Percentiles rank a stretch among this genome's conserved stretches.
Evolutionary conservation across 2,797 vertebrate species (phyloP).

Genomic region (Ispidina lecontei): DNA sequence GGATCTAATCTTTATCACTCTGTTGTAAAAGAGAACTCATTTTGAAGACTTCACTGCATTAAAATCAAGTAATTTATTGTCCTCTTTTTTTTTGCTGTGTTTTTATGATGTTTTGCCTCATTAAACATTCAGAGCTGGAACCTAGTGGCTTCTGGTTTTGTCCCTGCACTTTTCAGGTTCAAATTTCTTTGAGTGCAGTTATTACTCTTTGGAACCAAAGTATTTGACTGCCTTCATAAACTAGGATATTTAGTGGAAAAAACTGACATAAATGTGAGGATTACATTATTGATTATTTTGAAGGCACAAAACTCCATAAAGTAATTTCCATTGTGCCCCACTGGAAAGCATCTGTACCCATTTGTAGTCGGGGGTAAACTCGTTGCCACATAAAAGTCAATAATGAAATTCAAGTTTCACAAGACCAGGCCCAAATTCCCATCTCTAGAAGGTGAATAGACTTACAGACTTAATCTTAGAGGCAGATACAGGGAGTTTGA

Average conservation of each 20-base stretch:
- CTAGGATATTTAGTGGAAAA: slow-evolving; percentile 6
- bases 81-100: not conserved
- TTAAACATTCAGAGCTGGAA: slow-evolving; percentile 11
- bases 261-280: not conserved
- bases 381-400: not conserved
- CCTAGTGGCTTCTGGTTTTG: slow-evolving; percentile 23
- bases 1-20: slow-evolving; percentile 58
- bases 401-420: not conserved
- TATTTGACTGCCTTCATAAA: slow-evolving; percentile 35
- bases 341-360: not conserved
- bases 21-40: slow-evolving; percentile 51
- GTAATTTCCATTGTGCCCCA: not conserved
- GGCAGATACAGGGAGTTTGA: not conserved
- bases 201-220: not conserved
- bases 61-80: slow-evolving; percentile 52
- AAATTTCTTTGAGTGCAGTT: slow-evolving; percentile 13
- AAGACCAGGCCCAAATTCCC: not conserved
- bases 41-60: slow-evolving; percentile 44
- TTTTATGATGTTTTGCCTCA: slow-evolving; percentile 37
- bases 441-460: not conserved
- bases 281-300: slow-evolving; percentile 21
- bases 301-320: not conserved
- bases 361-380: not conserved
- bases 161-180: not conserved
- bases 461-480: not conserved